Evolutionary conservation across 2,888 invertebrate genomes (phyloP).

Genomic region (Thera obeliscata): DNA sequence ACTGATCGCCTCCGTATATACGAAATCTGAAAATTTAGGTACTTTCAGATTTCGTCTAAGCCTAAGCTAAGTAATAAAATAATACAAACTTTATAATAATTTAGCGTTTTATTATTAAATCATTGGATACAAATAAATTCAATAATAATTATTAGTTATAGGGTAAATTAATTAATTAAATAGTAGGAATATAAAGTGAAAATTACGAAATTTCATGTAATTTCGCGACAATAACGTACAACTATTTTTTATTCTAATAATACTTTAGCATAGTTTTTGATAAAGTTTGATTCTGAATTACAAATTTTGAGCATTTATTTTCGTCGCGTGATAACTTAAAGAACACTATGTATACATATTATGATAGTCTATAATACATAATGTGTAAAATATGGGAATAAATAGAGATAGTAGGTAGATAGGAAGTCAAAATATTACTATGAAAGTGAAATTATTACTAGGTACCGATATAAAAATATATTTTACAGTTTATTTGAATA

Average conservation of each 20-base stretch:
- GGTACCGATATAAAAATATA: slow-evolving; percentile 41
- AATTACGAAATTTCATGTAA: slow-evolving; percentile 46
- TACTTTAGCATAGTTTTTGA: slow-evolving; percentile 6
- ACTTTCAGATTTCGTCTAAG: neutral
- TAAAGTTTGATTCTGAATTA: slow-evolving; percentile 24
- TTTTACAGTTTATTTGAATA: slow-evolving; percentile 20
- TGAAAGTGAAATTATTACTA: slow-evolving; percentile 27
- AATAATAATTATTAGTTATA: slow-evolving; percentile 38
- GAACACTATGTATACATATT: slow-evolving; percentile 37
- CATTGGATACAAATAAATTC: slow-evolving; percentile 59
- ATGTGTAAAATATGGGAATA: slow-evolving; percentile 47
- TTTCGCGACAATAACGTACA: slow-evolving; percentile 41
- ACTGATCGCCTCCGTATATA: too few relatives aligned
- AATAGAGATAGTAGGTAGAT: slow-evolving; percentile 50
- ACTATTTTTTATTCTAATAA: slow-evolving; percentile 10
- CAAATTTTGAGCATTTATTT: slow-evolving; percentile 41
- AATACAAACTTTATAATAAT: slow-evolving; percentile 56
- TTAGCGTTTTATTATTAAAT: slow-evolving; percentile 65
- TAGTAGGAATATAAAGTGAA: slow-evolving; percentile 48
- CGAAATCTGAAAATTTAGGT: neutral
- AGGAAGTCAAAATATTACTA: slow-evolving; percentile 27
- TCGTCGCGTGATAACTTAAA: slow-evolving; percentile 49
- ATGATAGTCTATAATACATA: slow-evolving; percentile 44
- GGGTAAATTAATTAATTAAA: slow-evolving; percentile 32
- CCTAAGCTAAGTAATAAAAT: slow-evolving; percentile 42